A percentile compares a stretch with the other conserved stretches of the same genome.
Evolutionary conservation across 2,797 vertebrate genomes (phyloP).

Genomic region (Phalloptychus januarius): DNA sequence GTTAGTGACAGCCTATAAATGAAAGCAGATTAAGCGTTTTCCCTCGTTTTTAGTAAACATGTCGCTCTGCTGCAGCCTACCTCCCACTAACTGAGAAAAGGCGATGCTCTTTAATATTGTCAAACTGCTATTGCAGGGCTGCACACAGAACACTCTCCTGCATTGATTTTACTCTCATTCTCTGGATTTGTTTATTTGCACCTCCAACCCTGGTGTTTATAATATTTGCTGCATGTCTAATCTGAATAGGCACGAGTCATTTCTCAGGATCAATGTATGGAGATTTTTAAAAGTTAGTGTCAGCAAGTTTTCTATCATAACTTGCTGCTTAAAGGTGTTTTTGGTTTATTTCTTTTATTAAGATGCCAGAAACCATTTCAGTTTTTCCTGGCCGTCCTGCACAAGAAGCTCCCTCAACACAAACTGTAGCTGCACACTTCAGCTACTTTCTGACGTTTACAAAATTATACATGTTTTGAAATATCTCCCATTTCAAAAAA

Average conservation of each 20-base stretch:
- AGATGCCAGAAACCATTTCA: background rate
- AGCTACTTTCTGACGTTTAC: no score
- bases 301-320: background rate
- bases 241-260: background rate
- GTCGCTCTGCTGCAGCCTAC: background rate
- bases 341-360: background rate
- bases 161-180: conserved; percentile 40
- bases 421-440: background rate
- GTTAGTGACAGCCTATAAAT: conserved; percentile 40
- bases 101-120: conserved; percentile 16
- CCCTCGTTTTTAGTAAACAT: conserved; percentile 28
- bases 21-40: conserved; percentile 35
- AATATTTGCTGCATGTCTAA: background rate
- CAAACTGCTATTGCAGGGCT: conserved; percentile 35
- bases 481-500: background rate
- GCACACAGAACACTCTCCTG: conserved; percentile 38
- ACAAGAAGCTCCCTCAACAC: background rate
- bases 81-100: background rate
- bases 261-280: background rate
- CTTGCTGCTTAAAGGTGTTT: background rate
- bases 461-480: background rate
- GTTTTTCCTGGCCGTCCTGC: background rate
- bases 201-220: background rate
- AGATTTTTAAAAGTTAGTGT: background rate
- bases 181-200: conserved; percentile 39